Evolutionary conservation across 1,140 invertebrate genomes (phyloP).

Genomic region (Trinorchestia longiramus): DNA sequence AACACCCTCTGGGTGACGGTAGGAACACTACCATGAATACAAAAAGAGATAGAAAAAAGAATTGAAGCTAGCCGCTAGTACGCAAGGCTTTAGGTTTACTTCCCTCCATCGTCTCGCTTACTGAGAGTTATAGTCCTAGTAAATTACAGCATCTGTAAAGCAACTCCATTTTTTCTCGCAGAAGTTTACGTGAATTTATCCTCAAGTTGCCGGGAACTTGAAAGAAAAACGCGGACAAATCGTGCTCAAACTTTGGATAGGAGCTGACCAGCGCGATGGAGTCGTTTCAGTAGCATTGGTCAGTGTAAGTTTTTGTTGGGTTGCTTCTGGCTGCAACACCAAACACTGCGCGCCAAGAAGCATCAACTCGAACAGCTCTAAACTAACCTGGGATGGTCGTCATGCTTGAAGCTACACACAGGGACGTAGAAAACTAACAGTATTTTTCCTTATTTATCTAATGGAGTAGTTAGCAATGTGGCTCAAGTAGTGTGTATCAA

Average conservation of each 20-base stretch:
- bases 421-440: neutral
- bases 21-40: too few relatives aligned
- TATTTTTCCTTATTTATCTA: neutral
- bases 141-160: neutral
- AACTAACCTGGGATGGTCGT: neutral
- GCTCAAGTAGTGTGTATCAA: neutral
- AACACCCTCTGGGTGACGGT: too few relatives aligned
- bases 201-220: slow-evolving; percentile 13
- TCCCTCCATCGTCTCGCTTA: neutral
- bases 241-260: slow-evolving; percentile 12
- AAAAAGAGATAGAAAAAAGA: too few relatives aligned
- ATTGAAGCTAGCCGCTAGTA: too few relatives aligned
- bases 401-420: too few relatives aligned
- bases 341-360: too few relatives aligned
- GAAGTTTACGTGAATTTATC: slow-evolving; percentile 7
- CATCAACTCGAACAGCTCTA: neutral
- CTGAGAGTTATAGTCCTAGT: neutral
- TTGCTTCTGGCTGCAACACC: neutral
- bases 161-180: neutral
- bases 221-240: slow-evolving; percentile 13
- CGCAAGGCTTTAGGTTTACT: too few relatives aligned
- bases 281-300: slow-evolving; percentile 17
- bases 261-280: slow-evolving; percentile 27
- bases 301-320: neutral
- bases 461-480: neutral